Base-by-base conservation (phyloP, 1,140 invertebrate species). In the Chelonus insularis region DNA sequence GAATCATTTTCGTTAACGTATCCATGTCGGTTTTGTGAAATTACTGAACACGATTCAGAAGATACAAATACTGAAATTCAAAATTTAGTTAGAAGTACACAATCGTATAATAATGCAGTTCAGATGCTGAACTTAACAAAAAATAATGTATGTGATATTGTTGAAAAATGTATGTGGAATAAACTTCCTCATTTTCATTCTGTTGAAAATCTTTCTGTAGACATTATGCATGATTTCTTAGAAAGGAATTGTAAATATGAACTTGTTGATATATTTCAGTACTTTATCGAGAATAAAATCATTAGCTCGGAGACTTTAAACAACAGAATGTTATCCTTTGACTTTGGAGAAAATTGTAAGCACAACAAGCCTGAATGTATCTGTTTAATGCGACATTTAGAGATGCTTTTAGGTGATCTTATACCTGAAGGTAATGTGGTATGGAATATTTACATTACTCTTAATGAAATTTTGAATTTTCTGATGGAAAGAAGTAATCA, bases 161-260 rank as follows among this genome's bases (percentile, higher is more conserved):
- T 20, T 9, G 45, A 50, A 34, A 21, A 50, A 11, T 48, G 43
- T 34, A n/a, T 58, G 18, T 58, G 43, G 25, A 34, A 58, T 37
- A 7, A 21, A 7, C 16, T 58, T 1, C 11, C 25, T 48, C 8
- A 48, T 20, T 62, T 47, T 47, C 51, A 62, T 36, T 25, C 37
- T n/a, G 39, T 36, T 4, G 8, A 47, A 34, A 62, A 62, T 62
- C n/a, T 56, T 2, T 34, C 11, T 9, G 21, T 62, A 8, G 60
- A 62, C 11, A 16, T 34, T 2, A 56, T 62, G 60, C 60, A 62
- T 56, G 52, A 54, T 39, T 21, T 55, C 6, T 12, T 36, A 11
- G 60, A 62, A 56, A 52, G 60, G 6, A 6, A 7, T 20, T 47
- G 51, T 14, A 16, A 39, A 14, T 18, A 3, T 18, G 32, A 41